Conservation (phyloP, 2,797 vertebrate species). For the Miichthys miiuy region DNA sequence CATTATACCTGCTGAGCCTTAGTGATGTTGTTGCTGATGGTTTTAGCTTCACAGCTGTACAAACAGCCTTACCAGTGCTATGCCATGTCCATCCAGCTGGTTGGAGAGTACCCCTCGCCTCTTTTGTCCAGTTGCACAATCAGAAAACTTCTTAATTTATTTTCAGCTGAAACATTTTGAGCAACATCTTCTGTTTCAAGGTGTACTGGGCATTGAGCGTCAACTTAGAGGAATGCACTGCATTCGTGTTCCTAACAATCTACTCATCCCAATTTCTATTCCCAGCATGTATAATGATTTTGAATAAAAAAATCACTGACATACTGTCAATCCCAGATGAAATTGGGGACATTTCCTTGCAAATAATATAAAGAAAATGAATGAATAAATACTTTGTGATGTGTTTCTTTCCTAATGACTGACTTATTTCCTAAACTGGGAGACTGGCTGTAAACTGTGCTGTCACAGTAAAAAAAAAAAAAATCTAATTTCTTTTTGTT, state of each 20-base stretch:
- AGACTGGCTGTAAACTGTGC: not conserved
- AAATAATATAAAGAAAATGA: not conserved
- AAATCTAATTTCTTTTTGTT: slow-evolving; percentile 1
- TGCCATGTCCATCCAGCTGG: not conserved
- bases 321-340: not conserved
- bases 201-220: no score
- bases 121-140: no score
- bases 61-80: no score
- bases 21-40: no score
- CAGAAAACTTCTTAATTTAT: no score
- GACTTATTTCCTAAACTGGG: slow-evolving; percentile 5
- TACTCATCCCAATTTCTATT: not conserved
- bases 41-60: no score
- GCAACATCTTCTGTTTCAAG: no score
- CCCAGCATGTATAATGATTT: not conserved
- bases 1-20: no score
- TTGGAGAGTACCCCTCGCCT: no score
- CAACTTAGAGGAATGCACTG: not conserved
- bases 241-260: not conserved
- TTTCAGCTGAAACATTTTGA: no score
- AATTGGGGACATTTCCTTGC: not conserved
- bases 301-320: not conserved
- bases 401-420: not conserved
- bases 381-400: not conserved
- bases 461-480: not conserved